A percentile compares a stretch with the other conserved stretches of the same genome.
Evolutionary conservation across 2,113 vertebrate genomes (phyloP).

Genomic region (Toxotes chatareus): DNA sequence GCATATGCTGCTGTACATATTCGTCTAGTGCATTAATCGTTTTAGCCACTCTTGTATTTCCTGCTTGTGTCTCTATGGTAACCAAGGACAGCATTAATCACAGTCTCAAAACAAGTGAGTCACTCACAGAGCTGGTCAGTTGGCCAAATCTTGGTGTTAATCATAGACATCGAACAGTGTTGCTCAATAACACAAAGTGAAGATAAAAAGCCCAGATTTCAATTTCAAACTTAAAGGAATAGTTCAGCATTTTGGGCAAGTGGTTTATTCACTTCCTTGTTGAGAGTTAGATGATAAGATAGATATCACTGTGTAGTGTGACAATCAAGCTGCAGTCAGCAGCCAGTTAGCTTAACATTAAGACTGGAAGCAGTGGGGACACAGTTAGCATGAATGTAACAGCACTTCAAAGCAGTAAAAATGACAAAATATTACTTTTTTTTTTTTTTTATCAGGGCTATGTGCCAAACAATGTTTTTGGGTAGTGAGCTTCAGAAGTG

Average conservation of each 20-base stretch:
- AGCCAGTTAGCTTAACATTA: neutral
- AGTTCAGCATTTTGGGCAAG: neutral
- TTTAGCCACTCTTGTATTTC: slow-evolving; percentile 42
- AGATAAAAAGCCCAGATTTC: slow-evolving; percentile 6
- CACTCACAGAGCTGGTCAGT: slow-evolving; percentile 38
- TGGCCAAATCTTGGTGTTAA: slow-evolving; percentile 18
- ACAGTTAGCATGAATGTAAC: neutral
- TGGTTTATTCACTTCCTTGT: neutral
- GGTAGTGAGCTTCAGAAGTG: neutral
- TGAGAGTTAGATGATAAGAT: neutral
- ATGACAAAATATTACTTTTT: neutral
- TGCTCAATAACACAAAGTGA: slow-evolving; percentile 13
- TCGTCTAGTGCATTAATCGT: slow-evolving; percentile 2
- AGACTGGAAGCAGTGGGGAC: neutral
- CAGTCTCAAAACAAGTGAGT: slow-evolving; percentile 46
- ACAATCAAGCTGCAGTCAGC: neutral
- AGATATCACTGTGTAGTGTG: neutral
- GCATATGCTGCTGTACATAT: neutral
- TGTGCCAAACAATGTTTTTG: no score
- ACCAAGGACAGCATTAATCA: slow-evolving; percentile 43
- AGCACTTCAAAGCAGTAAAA: neutral
- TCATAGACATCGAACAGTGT: slow-evolving; percentile 28
- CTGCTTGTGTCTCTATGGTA: slow-evolving; percentile 59
- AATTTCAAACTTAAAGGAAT: slow-evolving; percentile 10
- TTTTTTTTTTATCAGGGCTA: neutral